phyloP scores from a whole-genome alignment of 2,888 invertebrate genomes.

The Lasioglossum calceatum region DNA sequence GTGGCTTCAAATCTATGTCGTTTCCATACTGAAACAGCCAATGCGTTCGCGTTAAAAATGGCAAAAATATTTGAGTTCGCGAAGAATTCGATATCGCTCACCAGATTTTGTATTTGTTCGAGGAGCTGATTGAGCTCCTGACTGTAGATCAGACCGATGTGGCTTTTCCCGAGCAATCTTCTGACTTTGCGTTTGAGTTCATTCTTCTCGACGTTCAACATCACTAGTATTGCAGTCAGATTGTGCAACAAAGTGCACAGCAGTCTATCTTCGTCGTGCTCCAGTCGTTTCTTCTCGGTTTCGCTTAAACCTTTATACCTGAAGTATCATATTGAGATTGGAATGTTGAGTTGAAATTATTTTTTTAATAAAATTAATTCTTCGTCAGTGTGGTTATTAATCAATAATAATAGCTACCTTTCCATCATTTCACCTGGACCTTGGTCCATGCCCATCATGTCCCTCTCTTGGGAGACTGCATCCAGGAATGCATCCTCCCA shows the following conservation, averaged over 20 bases:
- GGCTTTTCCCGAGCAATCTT: conserved; percentile 97
- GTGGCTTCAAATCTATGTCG: conserved; percentile 98
- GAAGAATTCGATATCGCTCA: conserved; percentile 85
- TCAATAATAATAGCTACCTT: conserved; percentile 83
- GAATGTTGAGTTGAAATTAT: neutral
- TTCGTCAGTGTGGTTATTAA: neutral
- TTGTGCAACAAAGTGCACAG: conserved; percentile 98
- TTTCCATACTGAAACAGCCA: conserved; percentile 93
- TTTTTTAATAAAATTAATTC: neutral
- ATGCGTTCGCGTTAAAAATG: neutral
- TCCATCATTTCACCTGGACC: conserved; percentile 99
- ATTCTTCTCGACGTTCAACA: conserved; percentile 94
- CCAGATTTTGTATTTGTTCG: conserved; percentile 97
- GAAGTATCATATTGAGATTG: neutral
- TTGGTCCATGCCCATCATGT: conserved; percentile 99
- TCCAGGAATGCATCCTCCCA: conserved; percentile 99
- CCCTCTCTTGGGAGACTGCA: conserved; percentile 98
- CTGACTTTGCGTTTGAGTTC: conserved; percentile 95
- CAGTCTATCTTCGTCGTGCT: conserved; percentile 98
- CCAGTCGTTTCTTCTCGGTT: conserved; percentile 96
- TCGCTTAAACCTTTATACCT: conserved; percentile 96
- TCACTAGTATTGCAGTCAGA: conserved; percentile 97
- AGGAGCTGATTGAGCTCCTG: conserved; percentile 98
- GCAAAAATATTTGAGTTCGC: neutral
- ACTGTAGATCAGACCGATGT: conserved; percentile 98